Evolutionary conservation across 2,113 vertebrate genomes (phyloP).

Genomic region (Bothrops jararaca): DNA sequence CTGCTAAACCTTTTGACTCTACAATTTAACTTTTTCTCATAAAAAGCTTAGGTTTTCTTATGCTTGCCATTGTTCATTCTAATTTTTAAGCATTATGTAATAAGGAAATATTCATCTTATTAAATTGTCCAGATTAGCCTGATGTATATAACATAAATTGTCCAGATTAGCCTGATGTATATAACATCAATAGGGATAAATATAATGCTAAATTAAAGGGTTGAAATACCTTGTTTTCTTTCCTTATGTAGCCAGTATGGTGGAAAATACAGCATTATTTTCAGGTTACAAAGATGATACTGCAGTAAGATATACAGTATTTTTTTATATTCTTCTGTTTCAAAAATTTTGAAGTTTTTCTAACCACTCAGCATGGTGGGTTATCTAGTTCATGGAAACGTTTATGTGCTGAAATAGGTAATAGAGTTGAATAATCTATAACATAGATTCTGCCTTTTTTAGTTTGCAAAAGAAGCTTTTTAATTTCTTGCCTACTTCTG

Average conservation of each 20-base stretch:
- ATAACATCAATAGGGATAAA: conserved; percentile 28
- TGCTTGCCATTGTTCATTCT: neutral
- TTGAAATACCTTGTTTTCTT: conserved; percentile 20
- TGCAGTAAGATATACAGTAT: conserved; percentile 45
- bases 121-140: conserved; percentile 15
- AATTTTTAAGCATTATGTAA: conserved; percentile 7
- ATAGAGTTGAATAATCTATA: conserved; percentile 55
- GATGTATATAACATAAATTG: conserved; percentile 7
- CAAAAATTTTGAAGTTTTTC: conserved; percentile 46
- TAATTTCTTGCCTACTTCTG: conserved; percentile 10
- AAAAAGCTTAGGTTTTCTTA: neutral
- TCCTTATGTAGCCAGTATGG: conserved; percentile 28
- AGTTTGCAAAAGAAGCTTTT: conserved; percentile 38
- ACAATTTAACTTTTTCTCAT: neutral
- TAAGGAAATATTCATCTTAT: conserved; percentile 28
- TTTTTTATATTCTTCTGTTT: conserved; percentile 61
- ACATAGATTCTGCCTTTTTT: conserved; percentile 45
- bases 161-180: conserved; percentile 12
- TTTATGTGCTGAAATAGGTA: conserved; percentile 60
- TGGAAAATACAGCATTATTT: conserved; percentile 21
- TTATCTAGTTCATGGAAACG: conserved; percentile 65
- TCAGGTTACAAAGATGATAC: conserved; percentile 30
- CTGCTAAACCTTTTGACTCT: neutral
- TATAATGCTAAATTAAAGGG: conserved; percentile 17
- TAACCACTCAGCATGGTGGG: conserved; percentile 51